A percentile compares a stretch with the other conserved stretches of the same genome.
Conservation (phyloP, 2,888 invertebrate species). For the Stenurella melanura region DNA sequence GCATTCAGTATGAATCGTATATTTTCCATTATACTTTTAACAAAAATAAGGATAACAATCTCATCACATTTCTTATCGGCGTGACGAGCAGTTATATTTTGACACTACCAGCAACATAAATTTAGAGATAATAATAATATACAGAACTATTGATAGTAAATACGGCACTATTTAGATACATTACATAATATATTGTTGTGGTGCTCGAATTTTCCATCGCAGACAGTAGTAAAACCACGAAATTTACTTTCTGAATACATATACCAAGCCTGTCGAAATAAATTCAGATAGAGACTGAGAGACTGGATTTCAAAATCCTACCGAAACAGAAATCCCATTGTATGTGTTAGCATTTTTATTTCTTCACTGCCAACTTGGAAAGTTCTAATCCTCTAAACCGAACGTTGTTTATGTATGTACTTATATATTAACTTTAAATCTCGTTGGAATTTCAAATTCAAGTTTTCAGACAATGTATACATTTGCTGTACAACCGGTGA, state of each 20-base stretch:
- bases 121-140: background rate
- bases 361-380: conserved; percentile 56
- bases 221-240: background rate
- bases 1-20: background rate
- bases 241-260: background rate
- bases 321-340: conserved; percentile 42
- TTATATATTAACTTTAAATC: conserved; percentile 63
- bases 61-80: background rate
- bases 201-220: background rate
- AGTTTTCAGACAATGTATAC: conserved; percentile 18
- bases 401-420: conserved; percentile 63
- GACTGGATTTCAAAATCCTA: conserved; percentile 40
- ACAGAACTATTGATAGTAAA: background rate
- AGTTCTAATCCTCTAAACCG: conserved; percentile 65
- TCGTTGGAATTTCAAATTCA: conserved; percentile 62
- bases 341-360: conserved; percentile 61
- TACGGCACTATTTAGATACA: background rate
- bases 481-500: background rate
- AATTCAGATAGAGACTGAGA: conserved; percentile 39
- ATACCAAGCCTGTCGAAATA: conserved; percentile 28
- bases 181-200: background rate
- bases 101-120: background rate
- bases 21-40: background rate
- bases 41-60: background rate
- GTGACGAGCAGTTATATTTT: background rate